Evolutionary conservation across 2,888 invertebrate genomes (phyloP).

Genomic region (Pyrgus malvae): DNA sequence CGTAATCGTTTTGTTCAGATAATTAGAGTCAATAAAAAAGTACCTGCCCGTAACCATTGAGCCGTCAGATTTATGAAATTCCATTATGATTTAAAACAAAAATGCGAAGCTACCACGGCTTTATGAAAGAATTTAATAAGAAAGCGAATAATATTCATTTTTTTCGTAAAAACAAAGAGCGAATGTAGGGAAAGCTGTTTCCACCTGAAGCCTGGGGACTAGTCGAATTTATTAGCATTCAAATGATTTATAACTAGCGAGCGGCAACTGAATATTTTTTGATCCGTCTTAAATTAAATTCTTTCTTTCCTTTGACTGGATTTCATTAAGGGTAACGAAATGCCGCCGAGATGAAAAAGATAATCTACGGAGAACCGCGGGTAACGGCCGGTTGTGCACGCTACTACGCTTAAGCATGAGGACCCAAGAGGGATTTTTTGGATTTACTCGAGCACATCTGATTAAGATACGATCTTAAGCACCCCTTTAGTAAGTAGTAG

Average conservation of each 20-base stretch:
- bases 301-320: conserved; percentile 79
- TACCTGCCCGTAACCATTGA: not conserved
- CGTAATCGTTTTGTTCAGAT: too few species aligned
- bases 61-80: conserved; percentile 67
- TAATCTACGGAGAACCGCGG: conserved; percentile 51
- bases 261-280: conserved; percentile 80
- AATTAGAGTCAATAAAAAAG: not conserved
- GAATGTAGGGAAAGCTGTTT: conserved; percentile 72
- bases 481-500: too few species aligned
- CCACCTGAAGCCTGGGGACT: conserved; percentile 70
- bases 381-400: conserved; percentile 3
- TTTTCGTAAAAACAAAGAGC: conserved; percentile 71
- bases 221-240: conserved; percentile 82
- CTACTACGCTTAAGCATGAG: not conserved
- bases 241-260: conserved; percentile 81
- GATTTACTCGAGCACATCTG: too few species aligned
- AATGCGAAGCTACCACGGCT: conserved; percentile 68
- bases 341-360: conserved; percentile 72
- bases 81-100: conserved; percentile 73
- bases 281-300: conserved; percentile 81
- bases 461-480: too few species aligned
- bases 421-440: too few species aligned
- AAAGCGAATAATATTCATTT: conserved; percentile 75
- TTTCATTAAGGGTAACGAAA: conserved; percentile 79
- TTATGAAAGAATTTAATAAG: conserved; percentile 77